Evolutionary conservation across 2,113 vertebrate genomes (phyloP), one percentile per base, ranked within the genome.

Genomic region (Cyanoderma ruficeps): DNA sequence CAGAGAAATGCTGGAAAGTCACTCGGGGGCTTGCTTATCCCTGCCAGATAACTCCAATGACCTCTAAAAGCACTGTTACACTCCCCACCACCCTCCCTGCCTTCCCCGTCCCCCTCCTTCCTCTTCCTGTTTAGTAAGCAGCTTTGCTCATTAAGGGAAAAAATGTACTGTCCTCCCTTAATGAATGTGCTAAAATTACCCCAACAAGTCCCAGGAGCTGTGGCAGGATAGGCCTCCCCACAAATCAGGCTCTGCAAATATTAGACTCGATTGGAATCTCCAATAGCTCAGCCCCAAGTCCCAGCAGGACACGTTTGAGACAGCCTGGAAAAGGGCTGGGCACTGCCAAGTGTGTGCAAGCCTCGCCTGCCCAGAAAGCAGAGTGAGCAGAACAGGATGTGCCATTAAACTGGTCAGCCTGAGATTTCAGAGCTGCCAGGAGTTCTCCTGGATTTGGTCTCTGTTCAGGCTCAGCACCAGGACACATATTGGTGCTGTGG

Each of bases 61-160:
- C 96, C 92, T 97, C 93, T 53, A 89, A 91, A 93, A 72, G 65
- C 70, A 89, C 42, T 11, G 42, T 37, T 50, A 79, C 63, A 25
- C 27, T 90, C 47, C 49, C 46, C 53, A 19, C 16, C 13, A 5
- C 27, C 50, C 4, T 4, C 39, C 33, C 52, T 59, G 30, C 46
- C n/a, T 59, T 68, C 22, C 28, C 47, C 0, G 5, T 42, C 6
- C 31, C 41, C 33, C 35, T 89, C 47, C 47, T 28, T 78, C 28
- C 20, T 27, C 65, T 85, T 86, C 88, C 82, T 79, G 52, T 92
- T 92, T 90, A 88, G 78, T 89, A 94, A 95, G 90, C 91, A 96
- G 71, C 88, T 95, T 96, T 94, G 77, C 80, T 96, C 91, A 84
- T 96, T 95, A 94, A 56, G 71, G 57, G 57, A 64, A 90, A 95